Base-by-base conservation (phyloP, 2,888 invertebrate species). In the Drosophila melanosoma region DNA sequence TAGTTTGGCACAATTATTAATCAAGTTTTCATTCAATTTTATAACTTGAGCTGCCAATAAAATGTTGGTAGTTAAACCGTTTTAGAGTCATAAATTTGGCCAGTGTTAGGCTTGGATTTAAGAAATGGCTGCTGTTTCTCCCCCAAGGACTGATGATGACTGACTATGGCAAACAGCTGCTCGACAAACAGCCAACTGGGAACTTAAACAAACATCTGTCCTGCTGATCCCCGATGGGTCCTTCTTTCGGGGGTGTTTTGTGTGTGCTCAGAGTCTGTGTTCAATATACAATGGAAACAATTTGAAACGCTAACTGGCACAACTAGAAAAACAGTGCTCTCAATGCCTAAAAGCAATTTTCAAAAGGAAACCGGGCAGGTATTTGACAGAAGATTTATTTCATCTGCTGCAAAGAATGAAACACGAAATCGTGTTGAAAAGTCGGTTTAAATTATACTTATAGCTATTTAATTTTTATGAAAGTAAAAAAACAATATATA, bases 121-220 rank as follows among this genome's bases (percentile, higher is more conserved):
- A 45, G 23, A 60, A 68, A 53, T 61, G 10, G 57, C 48, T 56
- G 38, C 48, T 60, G 23, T 45, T 45, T 26, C 45, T 12, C 11
- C 78, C 74, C 79, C 68, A 58, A 68, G 68, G 82, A 74, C 48
- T 49, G 36, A 23, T 57, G 40, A 52, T 57, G 40, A 52, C 49
- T 49, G 57, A 15, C 72, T 80, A 81, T 76, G 54, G 66, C 77
- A 42, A 77, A 59, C 79, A 79, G 79, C 79, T 79, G 76, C 58
- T 42, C 52, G 42, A 17, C 38, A 57, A 36, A 54, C 57, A 49
- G 32, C 36, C 17, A 69, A 52, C 23, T 57, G 49, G 45, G n/a
- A 42, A 64, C 32, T 48, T 38, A 23, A 51, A 29, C 35, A 40
- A 76, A 78, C 81, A 78, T 78, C 77, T 78, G 77, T 53, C 73